These are phyloP conservation scores for Agriopis marginaria DNA, from an alignment of 2,888 invertebrate species.

Conservation along the genomic window DNA sequence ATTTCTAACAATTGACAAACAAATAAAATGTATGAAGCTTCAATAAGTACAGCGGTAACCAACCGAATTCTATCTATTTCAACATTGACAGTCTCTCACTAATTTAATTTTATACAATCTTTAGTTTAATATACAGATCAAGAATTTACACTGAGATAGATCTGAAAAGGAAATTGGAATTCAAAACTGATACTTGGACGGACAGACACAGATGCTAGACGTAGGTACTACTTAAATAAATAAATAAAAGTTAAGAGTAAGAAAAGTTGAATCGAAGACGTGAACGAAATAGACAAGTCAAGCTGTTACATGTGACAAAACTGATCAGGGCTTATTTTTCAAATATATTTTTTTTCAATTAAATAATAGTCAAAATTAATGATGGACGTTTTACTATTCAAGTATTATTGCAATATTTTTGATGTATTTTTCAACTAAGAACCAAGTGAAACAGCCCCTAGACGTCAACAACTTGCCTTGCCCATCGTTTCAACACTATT, in stretches of 20 bases:
- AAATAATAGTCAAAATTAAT: background rate
- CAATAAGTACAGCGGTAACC: constrained; percentile 72
- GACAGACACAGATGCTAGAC: constrained; percentile 77
- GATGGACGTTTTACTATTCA: background rate
- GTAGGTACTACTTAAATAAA: constrained; percentile 50
- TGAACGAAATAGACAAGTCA: constrained; percentile 8
- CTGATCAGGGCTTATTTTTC: background rate
- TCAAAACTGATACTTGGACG: constrained; percentile 74
- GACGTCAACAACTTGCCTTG: constrained; percentile 5
- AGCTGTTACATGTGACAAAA: background rate
- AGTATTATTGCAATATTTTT: background rate
- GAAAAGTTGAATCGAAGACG: constrained; percentile 17
- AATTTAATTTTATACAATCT: constrained; percentile 75
- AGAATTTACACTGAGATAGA: constrained; percentile 65
- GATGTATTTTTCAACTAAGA: background rate
- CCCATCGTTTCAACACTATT: background rate
- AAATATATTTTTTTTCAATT: background rate
- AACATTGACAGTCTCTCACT: constrained; percentile 77
- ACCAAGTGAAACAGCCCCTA: constrained; percentile 3
- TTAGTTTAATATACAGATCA: constrained; percentile 64
- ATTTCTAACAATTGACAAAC: constrained; percentile 72
- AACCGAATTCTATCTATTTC: constrained; percentile 64
- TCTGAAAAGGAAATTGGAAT: constrained; percentile 49
- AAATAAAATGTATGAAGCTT: constrained; percentile 68
- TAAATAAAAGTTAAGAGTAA: constrained; percentile 44